phyloP scores from a whole-genome alignment of 2,797 vertebrate genomes.

The Alfaro cultratus region DNA sequence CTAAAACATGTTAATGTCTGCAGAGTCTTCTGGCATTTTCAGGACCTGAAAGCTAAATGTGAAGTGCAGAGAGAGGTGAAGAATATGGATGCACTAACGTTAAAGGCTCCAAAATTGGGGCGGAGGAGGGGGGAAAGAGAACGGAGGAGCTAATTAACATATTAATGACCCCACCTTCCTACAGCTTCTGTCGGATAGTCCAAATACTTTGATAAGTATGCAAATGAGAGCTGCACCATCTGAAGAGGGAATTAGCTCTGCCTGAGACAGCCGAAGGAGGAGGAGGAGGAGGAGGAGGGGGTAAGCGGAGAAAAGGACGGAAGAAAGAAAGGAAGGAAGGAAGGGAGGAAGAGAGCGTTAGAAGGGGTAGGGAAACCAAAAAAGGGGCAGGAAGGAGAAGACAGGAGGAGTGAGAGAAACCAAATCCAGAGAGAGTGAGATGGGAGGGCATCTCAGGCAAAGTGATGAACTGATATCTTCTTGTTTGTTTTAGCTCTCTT shows the following conservation, averaged over 20 bases:
- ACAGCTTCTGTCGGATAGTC: conserved; percentile 84
- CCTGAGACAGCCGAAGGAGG: conserved; percentile 67
- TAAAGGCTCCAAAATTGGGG: conserved; percentile 37
- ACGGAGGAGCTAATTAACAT: conserved; percentile 83
- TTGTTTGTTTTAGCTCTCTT: conserved; percentile 78
- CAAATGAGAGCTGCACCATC: conserved; percentile 82
- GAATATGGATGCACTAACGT: conserved; percentile 54
- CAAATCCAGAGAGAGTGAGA: conserved; percentile 23
- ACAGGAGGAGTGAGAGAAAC: conserved; percentile 10
- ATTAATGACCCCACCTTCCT: conserved; percentile 87
- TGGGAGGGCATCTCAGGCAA: conserved; percentile 34
- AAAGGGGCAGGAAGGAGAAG: conserved; percentile 34
- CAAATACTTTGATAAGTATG: conserved; percentile 88
- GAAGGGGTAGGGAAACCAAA: conserved; percentile 27
- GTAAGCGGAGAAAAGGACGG: conserved; percentile 22
- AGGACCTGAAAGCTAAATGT: conserved; percentile 53
- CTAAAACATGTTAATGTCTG: conserved; percentile 44
- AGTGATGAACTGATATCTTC: conserved; percentile 72
- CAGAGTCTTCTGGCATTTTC: conserved; percentile 60
- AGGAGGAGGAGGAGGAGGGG: conserved; percentile 33
- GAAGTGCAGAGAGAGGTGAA: conserved; percentile 53
- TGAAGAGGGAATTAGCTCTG: conserved; percentile 83
- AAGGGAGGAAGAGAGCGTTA: conserved; percentile 5
- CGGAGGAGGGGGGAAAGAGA: conserved; percentile 27
- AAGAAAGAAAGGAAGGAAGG: conserved; percentile 21